Conservation (phyloP, 2,797 vertebrate species). For the Bradypus variegatus region DNA sequence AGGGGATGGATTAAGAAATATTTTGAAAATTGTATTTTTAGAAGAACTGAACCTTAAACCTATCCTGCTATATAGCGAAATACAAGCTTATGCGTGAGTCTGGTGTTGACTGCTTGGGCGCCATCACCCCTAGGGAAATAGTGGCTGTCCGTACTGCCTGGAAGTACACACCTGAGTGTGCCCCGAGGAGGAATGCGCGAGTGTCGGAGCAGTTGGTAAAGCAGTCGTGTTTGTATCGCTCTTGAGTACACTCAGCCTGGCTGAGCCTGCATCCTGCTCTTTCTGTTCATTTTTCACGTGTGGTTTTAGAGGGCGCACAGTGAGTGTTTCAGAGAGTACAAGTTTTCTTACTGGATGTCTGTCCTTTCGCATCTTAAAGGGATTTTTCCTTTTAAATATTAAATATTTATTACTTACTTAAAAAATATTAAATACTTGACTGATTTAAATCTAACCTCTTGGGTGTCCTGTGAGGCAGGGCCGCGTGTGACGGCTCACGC, state of each 20-base stretch:
- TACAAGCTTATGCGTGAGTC: background rate
- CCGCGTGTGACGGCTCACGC: too few species aligned
- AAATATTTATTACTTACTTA: too few species aligned
- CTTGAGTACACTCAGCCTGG: background rate
- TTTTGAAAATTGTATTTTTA: background rate
- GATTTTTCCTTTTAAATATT: background rate
- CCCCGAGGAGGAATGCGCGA: background rate
- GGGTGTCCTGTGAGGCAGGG: too few species aligned
- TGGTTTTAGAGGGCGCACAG: background rate
- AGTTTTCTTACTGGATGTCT: background rate
- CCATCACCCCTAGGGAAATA: background rate
- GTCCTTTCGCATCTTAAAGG: background rate
- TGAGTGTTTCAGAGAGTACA: background rate
- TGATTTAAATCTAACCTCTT: too few species aligned
- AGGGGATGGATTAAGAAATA: background rate
- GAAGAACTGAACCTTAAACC: background rate
- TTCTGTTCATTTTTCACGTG: fast-evolving
- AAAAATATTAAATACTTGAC: too few species aligned
- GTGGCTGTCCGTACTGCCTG: fast-evolving
- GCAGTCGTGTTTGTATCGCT: fast-evolving
- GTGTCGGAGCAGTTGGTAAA: too few species aligned
- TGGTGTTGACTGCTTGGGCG: fast-evolving
- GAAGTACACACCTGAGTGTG: fast-evolving
- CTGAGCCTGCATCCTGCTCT: background rate
- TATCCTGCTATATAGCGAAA: too few species aligned